These are phyloP conservation scores for Semnornis frantzii DNA, from an alignment of 2,113 vertebrate genomes.

Conservation along the genomic window DNA sequence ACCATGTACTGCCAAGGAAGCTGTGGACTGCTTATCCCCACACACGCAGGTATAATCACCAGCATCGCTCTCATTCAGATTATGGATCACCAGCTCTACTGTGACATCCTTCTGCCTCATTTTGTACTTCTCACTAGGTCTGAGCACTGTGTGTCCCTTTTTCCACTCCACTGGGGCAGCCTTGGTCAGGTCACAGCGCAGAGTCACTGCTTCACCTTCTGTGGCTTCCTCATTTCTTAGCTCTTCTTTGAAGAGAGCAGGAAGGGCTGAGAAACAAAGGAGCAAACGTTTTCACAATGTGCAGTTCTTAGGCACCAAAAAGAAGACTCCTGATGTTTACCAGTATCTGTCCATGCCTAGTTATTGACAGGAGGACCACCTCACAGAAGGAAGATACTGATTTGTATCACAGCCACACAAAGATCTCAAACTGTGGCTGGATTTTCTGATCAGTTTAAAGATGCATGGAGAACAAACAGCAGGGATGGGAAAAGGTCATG, in stretches of 20 bases:
- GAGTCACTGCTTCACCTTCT: conserved; percentile 45
- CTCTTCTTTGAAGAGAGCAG: conserved; percentile 76
- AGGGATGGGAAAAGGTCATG: not conserved
- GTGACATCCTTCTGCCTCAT: conserved; percentile 68
- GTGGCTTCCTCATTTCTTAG: conserved; percentile 70
- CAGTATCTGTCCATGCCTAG: not conserved
- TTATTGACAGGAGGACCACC: not conserved
- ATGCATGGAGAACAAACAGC: not conserved
- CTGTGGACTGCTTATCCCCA: conserved; percentile 71
- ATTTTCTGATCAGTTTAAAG: not conserved
- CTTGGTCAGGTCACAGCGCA: conserved; percentile 85
- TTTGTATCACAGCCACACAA: not conserved
- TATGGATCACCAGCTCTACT: conserved; percentile 74
- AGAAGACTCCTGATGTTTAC: not conserved
- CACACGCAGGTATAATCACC: conserved; percentile 77
- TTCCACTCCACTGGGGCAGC: conserved; percentile 69
- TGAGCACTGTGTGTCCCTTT: conserved; percentile 68
- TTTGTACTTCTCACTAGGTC: conserved; percentile 63
- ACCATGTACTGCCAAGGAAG: conserved; percentile 45
- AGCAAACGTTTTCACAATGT: not conserved
- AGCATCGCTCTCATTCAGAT: conserved; percentile 64
- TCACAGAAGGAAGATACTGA: not conserved
- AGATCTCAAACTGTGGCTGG: not conserved
- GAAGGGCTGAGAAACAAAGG: conserved; percentile 57
- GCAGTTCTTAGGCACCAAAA: not conserved